These are phyloP conservation scores for Tanytarsus gracilentus DNA, from an alignment of 2,888 invertebrate genomes.

Conservation along the genomic window DNA sequence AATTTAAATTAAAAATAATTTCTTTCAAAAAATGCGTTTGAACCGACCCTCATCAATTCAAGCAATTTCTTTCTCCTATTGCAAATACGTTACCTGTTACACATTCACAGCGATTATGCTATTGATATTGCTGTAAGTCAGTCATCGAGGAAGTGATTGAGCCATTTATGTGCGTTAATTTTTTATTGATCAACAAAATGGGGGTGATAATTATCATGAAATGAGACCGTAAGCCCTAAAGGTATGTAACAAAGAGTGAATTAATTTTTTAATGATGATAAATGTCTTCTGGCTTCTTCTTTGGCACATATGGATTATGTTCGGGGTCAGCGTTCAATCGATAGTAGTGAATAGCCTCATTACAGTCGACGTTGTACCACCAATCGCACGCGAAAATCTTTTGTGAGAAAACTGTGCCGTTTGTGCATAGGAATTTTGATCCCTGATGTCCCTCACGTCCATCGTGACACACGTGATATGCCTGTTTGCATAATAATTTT, in stretches of 20 bases:
- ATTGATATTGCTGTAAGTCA: too few species aligned
- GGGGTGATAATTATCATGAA: too few species aligned
- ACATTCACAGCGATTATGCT: too few species aligned
- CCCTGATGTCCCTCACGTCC: constrained; percentile 77
- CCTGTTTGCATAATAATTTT: constrained; percentile 45
- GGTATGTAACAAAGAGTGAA: not conserved
- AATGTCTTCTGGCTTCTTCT: constrained; percentile 51
- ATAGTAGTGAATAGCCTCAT: constrained; percentile 62
- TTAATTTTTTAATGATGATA: not conserved
- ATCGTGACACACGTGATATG: constrained; percentile 80
- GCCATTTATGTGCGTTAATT: too few species aligned
- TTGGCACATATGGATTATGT: constrained; percentile 71
- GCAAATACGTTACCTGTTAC: too few species aligned
- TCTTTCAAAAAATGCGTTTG: too few species aligned
- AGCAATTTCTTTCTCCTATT: too few species aligned
- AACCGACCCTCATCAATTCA: too few species aligned
- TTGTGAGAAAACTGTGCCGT: constrained; percentile 67
- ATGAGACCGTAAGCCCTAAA: not conserved
- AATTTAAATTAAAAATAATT: too few species aligned
- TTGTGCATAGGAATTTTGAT: constrained; percentile 73
- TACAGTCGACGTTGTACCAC: constrained; percentile 87
- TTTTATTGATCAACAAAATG: too few species aligned
- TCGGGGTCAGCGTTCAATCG: constrained; percentile 67
- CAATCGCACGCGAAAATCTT: constrained; percentile 79
- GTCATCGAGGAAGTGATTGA: too few species aligned